phyloP scores from a whole-genome alignment of 2,797 vertebrate genomes.

The Mastacembelus armatus region DNA sequence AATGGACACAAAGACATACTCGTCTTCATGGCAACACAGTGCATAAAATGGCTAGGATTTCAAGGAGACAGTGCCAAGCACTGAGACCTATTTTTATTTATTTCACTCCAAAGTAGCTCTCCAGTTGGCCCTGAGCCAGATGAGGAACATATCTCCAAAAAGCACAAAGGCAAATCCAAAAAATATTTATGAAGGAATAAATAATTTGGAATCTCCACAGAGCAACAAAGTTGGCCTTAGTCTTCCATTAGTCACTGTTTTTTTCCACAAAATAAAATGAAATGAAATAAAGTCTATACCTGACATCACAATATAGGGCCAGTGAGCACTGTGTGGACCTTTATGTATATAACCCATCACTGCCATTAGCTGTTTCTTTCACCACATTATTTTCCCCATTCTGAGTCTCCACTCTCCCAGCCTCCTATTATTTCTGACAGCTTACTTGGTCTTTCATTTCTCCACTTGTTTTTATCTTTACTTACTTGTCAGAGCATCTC shows the following conservation, averaged over 20 bases:
- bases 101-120: slow-evolving; percentile 54
- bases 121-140: slow-evolving; percentile 62
- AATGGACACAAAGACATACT: slow-evolving; percentile 63
- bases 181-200: slow-evolving; percentile 63
- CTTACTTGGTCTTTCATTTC: slow-evolving; percentile 41
- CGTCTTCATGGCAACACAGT: slow-evolving; percentile 61
- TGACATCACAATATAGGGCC: not conserved
- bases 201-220: slow-evolving; percentile 62
- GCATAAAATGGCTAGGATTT: slow-evolving; percentile 60
- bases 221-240: slow-evolving; percentile 50
- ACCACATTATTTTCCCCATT: slow-evolving; percentile 21
- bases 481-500: slow-evolving; percentile 45
- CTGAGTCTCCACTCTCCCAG: not conserved
- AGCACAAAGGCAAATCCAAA: slow-evolving; percentile 57
- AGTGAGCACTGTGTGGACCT: not conserved
- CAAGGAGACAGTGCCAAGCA: slow-evolving; percentile 56
- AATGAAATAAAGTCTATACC: slow-evolving; percentile 3
- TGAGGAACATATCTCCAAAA: slow-evolving; percentile 51
- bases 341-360: slow-evolving; percentile 14
- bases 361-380: slow-evolving; percentile 17
- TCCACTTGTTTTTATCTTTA: slow-evolving; percentile 31
- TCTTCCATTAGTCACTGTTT: slow-evolving; percentile 42
- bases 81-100: slow-evolving; percentile 65
- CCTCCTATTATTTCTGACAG: slow-evolving; percentile 38
- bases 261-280: no score